Evolutionary conservation across 2,797 vertebrate species (phyloP).

Genomic region (Rhynchotus rufescens): DNA sequence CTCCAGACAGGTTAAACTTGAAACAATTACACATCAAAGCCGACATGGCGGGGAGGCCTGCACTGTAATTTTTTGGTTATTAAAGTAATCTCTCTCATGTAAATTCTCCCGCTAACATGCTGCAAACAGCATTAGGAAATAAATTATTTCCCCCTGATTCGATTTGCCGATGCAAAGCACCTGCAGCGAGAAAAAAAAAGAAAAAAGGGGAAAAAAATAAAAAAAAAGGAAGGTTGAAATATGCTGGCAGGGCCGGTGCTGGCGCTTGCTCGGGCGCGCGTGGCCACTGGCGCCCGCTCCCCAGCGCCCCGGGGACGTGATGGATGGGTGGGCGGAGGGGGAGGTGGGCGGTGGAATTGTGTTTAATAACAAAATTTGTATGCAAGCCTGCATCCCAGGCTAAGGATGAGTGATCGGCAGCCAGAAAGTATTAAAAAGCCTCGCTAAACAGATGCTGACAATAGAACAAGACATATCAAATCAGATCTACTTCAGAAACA

Average conservation of each 20-base stretch:
- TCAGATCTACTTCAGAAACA: slow-evolving; percentile 88
- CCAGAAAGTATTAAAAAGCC: slow-evolving; percentile 90
- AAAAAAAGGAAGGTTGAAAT: slow-evolving; percentile 84
- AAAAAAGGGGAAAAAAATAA: too few relatives aligned
- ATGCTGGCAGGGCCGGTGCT: slow-evolving; percentile 86
- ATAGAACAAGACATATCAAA: slow-evolving; percentile 91
- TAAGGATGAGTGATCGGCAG: slow-evolving; percentile 92
- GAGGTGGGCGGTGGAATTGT: slow-evolving; percentile 74
- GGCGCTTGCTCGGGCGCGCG: slow-evolving; percentile 83
- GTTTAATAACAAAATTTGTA: slow-evolving; percentile 88
- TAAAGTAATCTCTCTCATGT: slow-evolving; percentile 93
- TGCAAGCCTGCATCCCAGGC: slow-evolving; percentile 84
- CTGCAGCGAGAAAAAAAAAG: slow-evolving; percentile 74
- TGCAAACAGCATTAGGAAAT: slow-evolving; percentile 89
- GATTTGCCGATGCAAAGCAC: slow-evolving; percentile 90
- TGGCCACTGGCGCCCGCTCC: slow-evolving; percentile 60
- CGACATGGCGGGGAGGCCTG: slow-evolving; percentile 88
- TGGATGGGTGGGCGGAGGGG: slow-evolving; percentile 46
- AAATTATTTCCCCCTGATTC: slow-evolving; percentile 91
- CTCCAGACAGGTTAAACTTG: slow-evolving; percentile 91
- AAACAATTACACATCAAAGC: slow-evolving; percentile 93
- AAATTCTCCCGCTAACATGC: slow-evolving; percentile 83
- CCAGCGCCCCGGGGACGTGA: slow-evolving; percentile 60
- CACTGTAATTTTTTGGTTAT: slow-evolving; percentile 93
- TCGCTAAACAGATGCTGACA: slow-evolving; percentile 89